Evolutionary conservation across 2,113 vertebrate species (phyloP).

Genomic region (Fregata magnificens): DNA sequence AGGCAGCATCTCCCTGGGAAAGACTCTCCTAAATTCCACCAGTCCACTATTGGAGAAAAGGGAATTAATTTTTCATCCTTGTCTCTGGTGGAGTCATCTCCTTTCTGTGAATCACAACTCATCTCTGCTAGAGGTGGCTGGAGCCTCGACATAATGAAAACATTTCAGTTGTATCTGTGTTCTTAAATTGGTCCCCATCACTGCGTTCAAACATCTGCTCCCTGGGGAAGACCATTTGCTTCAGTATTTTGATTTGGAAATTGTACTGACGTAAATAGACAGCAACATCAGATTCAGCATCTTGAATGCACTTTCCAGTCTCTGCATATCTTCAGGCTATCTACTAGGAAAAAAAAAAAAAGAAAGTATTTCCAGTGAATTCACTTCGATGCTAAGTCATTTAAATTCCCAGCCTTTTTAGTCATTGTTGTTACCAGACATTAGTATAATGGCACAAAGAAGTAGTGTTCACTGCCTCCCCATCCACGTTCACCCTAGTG

Average conservation of each 20-base stretch:
- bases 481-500: neutral
- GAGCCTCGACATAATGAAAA: neutral
- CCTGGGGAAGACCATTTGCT: slow-evolving; percentile 11
- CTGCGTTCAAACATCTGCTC: neutral
- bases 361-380: slow-evolving; percentile 13
- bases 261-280: slow-evolving; percentile 2
- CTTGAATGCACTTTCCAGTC: slow-evolving; percentile 7
- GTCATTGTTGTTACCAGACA: neutral
- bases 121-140: neutral
- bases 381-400: neutral
- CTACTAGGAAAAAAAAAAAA: neutral
- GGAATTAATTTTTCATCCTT: neutral
- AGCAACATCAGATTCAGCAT: neutral
- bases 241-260: slow-evolving; percentile 30
- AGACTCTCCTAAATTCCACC: neutral
- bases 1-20: neutral
- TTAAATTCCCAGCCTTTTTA: slow-evolving; percentile 13
- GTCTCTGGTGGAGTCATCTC: neutral
- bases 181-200: neutral
- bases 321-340: slow-evolving; percentile 38
- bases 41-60: neutral
- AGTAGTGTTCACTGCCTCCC: neutral
- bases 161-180: neutral
- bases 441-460: neutral
- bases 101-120: neutral